Evolutionary conservation across 2,888 invertebrate genomes (phyloP).

Genomic region (Pristionchus fissidentatus): DNA sequence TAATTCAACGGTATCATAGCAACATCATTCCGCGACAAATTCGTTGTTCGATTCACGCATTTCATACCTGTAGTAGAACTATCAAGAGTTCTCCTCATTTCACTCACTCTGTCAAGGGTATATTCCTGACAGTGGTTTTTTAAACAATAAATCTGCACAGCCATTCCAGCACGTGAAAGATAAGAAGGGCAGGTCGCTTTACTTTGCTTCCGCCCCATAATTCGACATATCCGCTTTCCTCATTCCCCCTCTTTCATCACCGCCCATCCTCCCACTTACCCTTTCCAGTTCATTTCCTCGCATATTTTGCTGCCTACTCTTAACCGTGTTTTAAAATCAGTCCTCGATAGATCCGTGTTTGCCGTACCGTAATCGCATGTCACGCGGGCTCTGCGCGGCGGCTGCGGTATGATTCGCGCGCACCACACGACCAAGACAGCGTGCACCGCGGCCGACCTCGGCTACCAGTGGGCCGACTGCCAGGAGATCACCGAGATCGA

Average conservation of each 20-base stretch:
- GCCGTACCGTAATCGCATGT: slow-evolving; percentile 27
- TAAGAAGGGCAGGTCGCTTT: neutral
- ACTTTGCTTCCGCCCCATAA: neutral
- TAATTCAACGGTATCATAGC: too few species aligned
- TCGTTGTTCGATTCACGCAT: too few species aligned
- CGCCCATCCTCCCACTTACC: neutral
- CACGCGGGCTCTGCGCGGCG: too few species aligned
- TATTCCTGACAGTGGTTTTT: too few species aligned
- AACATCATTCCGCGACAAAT: too few species aligned
- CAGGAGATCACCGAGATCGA: slow-evolving; percentile 2
- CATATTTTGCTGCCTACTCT: neutral
- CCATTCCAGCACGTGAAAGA: slow-evolving; percentile 1
- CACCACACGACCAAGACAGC: slow-evolving; percentile 29
- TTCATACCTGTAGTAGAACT: too few species aligned
- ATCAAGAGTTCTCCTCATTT: too few species aligned
- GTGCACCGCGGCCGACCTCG: slow-evolving; percentile 40
- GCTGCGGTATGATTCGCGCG: slow-evolving; percentile 39
- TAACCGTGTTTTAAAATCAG: neutral
- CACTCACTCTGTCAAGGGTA: too few species aligned
- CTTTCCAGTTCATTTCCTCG: neutral
- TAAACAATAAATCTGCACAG: neutral
- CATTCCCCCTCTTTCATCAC: neutral
- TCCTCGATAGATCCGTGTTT: slow-evolving; percentile 28
- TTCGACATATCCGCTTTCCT: slow-evolving; percentile 37
- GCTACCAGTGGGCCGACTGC: slow-evolving; percentile 43